Evolutionary conservation across 1,140 invertebrate species (phyloP).

Genomic region (Eueides isabella): DNA sequence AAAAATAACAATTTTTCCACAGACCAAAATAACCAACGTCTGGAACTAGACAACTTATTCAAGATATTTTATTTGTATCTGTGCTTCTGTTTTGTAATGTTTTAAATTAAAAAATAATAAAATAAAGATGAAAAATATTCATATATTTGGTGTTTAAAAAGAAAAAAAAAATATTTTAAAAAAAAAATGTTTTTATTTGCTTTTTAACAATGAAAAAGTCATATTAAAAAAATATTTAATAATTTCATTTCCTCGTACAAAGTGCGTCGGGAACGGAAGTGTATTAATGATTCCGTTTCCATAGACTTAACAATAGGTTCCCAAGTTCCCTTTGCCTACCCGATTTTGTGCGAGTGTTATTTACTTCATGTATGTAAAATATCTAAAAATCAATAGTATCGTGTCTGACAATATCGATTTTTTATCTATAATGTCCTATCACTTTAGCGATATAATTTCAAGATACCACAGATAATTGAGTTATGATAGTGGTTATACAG

Average conservation of each 20-base stretch:
- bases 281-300: too few species aligned
- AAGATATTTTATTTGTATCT: background rate
- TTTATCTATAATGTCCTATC: slow-evolving; percentile 3
- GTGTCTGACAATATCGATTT: background rate
- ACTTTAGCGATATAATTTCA: slow-evolving; percentile 9
- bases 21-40: slow-evolving; percentile 4
- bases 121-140: background rate
- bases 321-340: too few species aligned
- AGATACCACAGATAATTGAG: slow-evolving; percentile 1
- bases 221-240: too few species aligned
- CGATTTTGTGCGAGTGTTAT: too few species aligned
- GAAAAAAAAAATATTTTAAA: background rate
- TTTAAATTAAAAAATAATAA: background rate
- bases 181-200: too few species aligned
- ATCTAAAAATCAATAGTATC: background rate
- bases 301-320: background rate
- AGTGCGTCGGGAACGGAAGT: too few species aligned
- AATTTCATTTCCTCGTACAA: too few species aligned
- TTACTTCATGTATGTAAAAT: background rate
- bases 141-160: background rate
- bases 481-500: background rate
- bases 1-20: too few species aligned
- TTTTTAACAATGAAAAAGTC: too few species aligned
- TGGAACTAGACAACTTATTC: background rate
- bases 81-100: background rate